Percentiles rank a stretch among this genome's conserved stretches.
These are phyloP conservation scores for Alauda arvensis DNA, from an alignment of 2,797 vertebrate species.

Conservation along the genomic window DNA sequence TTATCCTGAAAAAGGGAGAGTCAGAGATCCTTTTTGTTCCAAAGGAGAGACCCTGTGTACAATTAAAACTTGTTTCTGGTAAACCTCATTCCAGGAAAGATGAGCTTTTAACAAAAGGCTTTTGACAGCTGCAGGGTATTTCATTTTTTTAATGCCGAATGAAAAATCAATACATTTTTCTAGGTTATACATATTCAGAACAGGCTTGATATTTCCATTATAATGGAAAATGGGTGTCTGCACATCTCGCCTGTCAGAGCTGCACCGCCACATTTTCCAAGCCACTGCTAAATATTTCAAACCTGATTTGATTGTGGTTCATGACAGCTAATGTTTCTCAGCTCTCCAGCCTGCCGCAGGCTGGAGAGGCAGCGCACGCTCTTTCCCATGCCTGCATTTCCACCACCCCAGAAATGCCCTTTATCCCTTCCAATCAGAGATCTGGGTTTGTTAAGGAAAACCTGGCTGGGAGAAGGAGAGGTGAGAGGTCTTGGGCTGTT, in stretches of 20 bases:
- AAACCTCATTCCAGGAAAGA: conserved; percentile 87
- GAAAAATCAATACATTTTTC: conserved; percentile 99
- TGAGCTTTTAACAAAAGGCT: conserved; percentile 96
- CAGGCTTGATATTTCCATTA: conserved; percentile 86
- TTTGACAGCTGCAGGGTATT: conserved; percentile 99
- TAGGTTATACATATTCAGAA: conserved; percentile 97
- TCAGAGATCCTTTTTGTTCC: conserved; percentile 48
- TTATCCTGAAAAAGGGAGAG: not conserved
- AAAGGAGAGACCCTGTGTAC: conserved; percentile 76
- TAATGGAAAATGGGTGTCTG: conserved; percentile 84
- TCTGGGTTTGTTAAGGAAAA: conserved; percentile 44
- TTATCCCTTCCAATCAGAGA: conserved; percentile 39
- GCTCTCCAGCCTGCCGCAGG: conserved; percentile 71
- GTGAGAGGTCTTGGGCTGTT: conserved; percentile 1
- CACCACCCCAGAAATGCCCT: conserved; percentile 20
- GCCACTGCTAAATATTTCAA: conserved; percentile 98
- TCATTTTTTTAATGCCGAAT: conserved; percentile 91
- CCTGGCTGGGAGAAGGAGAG: not conserved
- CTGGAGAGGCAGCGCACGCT: conserved; percentile 42
- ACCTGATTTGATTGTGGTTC: conserved; percentile 95
- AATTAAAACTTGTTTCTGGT: conserved; percentile 95
- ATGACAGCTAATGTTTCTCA: conserved; percentile 85
- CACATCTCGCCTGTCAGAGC: conserved; percentile 90
- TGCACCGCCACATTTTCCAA: conserved; percentile 92
- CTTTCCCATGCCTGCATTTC: conserved; percentile 54